Percentiles rank a stretch among this genome's conserved stretches.
phyloP scores from a whole-genome alignment of 1,140 invertebrate species.

The silkworm (Bombyx mori) region ASM3026992v2 NC_085118.1:9631001-9631500 shows the following conservation, averaged over 20 bases:
- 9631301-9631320: too few species aligned
- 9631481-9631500: slow-evolving; percentile 55
- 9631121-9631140: too few species aligned
- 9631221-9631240: too few species aligned
- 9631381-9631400: slow-evolving; percentile 68
- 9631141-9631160: too few species aligned
- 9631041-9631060: slow-evolving; percentile 57
- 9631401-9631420: slow-evolving; percentile 63
- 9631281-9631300: too few species aligned
- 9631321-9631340: slow-evolving; percentile 33
- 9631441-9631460: slow-evolving; percentile 71
- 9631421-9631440: slow-evolving; percentile 67
- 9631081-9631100: background rate
- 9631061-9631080: slow-evolving; percentile 34
- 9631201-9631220: too few species aligned
- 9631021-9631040: slow-evolving; percentile 50
- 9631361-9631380: slow-evolving; percentile 57
- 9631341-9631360: slow-evolving; percentile 40
- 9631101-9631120: too few species aligned
- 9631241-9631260: too few species aligned
- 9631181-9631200: too few species aligned
- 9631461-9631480: slow-evolving; percentile 69
- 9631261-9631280: too few species aligned
- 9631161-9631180: too few species aligned
- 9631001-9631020: slow-evolving; percentile 61